Conservation (phyloP, 2,888 invertebrate genomes). For the Andrena trimmerana region DNA sequence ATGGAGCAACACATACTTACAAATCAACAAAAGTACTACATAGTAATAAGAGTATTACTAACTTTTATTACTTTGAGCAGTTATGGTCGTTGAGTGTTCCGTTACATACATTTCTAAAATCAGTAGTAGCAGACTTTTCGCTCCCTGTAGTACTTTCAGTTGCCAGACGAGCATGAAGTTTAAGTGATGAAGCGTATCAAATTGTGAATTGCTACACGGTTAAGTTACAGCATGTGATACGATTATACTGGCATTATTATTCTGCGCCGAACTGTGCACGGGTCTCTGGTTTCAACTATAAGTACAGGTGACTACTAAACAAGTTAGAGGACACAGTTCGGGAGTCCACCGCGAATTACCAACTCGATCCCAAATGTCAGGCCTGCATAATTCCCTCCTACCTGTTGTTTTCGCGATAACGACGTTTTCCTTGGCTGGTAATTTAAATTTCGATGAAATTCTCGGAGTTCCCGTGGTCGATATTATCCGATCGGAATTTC, state of each 20-base stretch:
- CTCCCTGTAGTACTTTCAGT: not conserved
- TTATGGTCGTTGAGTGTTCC: too few species aligned
- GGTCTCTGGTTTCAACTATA: slow-evolving; percentile 50
- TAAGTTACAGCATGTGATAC: slow-evolving; percentile 57
- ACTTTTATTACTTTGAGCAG: too few species aligned
- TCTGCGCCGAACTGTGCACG: slow-evolving; percentile 51
- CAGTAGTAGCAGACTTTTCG: too few species aligned
- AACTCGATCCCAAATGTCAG: slow-evolving; percentile 59
- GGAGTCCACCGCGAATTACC: slow-evolving; percentile 61
- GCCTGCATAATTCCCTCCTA: slow-evolving; percentile 29
- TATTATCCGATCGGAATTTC: slow-evolving; percentile 43
- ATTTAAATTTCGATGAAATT: slow-evolving; percentile 58
- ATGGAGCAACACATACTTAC: too few species aligned
- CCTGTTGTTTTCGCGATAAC: slow-evolving; percentile 55
- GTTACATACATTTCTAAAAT: too few species aligned
- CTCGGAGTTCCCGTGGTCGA: slow-evolving; percentile 31
- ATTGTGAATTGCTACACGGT: slow-evolving; percentile 20
- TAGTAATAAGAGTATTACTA: too few species aligned
- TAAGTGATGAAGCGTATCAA: not conserved
- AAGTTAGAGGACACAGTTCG: slow-evolving; percentile 65
- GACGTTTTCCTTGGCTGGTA: slow-evolving; percentile 44
- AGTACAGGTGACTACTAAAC: slow-evolving; percentile 54
- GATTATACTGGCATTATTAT: slow-evolving; percentile 64
- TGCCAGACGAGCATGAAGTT: not conserved
- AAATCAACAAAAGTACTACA: too few species aligned